Evolutionary conservation across 2,797 vertebrate species (phyloP).

Genomic region (Lates japonicus): DNA sequence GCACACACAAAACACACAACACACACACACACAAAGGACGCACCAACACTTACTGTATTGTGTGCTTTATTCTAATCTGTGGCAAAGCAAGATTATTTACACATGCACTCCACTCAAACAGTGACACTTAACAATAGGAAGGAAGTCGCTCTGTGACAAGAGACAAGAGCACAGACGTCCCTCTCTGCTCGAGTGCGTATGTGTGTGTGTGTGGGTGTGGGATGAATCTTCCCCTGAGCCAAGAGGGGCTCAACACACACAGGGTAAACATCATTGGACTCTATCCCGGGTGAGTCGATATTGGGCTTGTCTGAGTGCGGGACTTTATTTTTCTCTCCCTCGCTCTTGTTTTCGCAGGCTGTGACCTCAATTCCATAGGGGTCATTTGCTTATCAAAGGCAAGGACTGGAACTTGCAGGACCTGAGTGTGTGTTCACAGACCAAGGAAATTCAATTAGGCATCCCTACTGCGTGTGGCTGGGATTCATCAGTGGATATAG

Average conservation of each 20-base stretch:
- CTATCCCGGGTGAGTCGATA: slow-evolving; percentile 83
- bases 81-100: slow-evolving; percentile 69
- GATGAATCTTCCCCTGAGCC: slow-evolving; percentile 69
- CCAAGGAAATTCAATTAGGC: slow-evolving; percentile 92
- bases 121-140: slow-evolving; percentile 51
- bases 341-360: slow-evolving; percentile 89
- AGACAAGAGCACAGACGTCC: slow-evolving; percentile 29
- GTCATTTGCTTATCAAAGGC: slow-evolving; percentile 94
- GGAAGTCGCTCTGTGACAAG: slow-evolving; percentile 34
- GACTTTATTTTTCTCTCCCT: slow-evolving; percentile 87
- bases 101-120: slow-evolving; percentile 63
- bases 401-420: slow-evolving; percentile 85
- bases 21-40: slow-evolving; percentile 25
- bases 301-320: slow-evolving; percentile 77
- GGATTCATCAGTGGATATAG: slow-evolving; percentile 83
- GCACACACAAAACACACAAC: slow-evolving; percentile 14
- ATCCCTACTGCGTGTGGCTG: slow-evolving; percentile 70
- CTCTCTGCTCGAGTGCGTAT: slow-evolving; percentile 8
- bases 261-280: slow-evolving; percentile 81
- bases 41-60: slow-evolving; percentile 30
- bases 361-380: slow-evolving; percentile 93
- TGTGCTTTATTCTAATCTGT: slow-evolving; percentile 49
- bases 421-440: slow-evolving; percentile 88
- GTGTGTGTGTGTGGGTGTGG: slow-evolving; percentile 24
- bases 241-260: slow-evolving; percentile 74